Base-by-base conservation (phyloP, 2,113 vertebrate genomes). In the Engystomops pustulosus region DNA sequence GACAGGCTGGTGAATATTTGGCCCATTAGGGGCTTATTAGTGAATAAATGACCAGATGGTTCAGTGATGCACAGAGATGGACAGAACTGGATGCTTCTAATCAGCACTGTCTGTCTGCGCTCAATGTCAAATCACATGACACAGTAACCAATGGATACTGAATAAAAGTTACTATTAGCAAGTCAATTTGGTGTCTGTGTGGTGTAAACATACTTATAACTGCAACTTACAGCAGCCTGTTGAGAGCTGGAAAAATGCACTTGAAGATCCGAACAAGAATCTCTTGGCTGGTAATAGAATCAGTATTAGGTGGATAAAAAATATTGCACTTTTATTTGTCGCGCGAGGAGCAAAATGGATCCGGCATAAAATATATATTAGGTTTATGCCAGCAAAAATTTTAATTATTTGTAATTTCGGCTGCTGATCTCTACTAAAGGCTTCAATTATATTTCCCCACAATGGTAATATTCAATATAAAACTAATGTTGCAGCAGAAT, bases 21-120 rank as follows among this genome's bases (percentile, higher is more conserved):
- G 97, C 96, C 98, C 98, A 99, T 99, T 99, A 99, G 98, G 98
- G 98, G 97, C 97, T 99, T 99, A 99, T 99, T 99, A 99, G 98
- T 99, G 97, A 97, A 98, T 99, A 99, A 99, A 99, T 99, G 98
- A 98, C 98, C 98, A 99, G 97, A 98, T 98, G 98, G 97, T 98
- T 99, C 97, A 99, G 96, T 98, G 97, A 99, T 98, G 97, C 98
- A 98, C 95, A 96, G 96, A 99, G 98, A 98, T 98, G 97, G 98
- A 99, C 98, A 98, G 96, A 98, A 97, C 96, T 98, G 97, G 96
- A 96, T 98, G 97, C 97, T 98, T 97, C 97, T 99, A 98, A 99
- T 99, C 98, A 99, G 97, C 97, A 93, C 95, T 97, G 97, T 97
- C 95, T 97, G 97, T 97, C 97, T 98, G 96, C 96, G 96, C 96